Base-by-base conservation (phyloP, 1,140 invertebrate genomes). In the Helicoverpa armigera region DNA sequence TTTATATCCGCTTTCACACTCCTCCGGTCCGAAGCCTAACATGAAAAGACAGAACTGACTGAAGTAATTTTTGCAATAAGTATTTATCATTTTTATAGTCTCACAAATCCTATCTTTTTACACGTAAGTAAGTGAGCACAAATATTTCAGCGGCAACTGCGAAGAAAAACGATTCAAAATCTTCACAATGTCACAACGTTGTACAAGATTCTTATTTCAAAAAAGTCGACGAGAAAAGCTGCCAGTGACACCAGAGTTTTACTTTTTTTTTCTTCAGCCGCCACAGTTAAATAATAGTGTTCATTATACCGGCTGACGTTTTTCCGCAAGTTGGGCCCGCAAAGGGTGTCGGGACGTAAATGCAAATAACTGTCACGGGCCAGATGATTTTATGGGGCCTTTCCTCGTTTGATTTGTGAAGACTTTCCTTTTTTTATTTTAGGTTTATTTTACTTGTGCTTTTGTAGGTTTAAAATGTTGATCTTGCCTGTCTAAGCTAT, bases 261-360 rank as follows among this genome's bases (percentile, higher is more conserved):
- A 29, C 50, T 72, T 54, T 56, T 31, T 70, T 73, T 31, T 56
- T n/a, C 35, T 58, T 73, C 70, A n/a, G 18, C 23, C 3, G 65
- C 35, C 54, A 60, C 53, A 58, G 54, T 58, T 48, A 74, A 74
- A 74, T 69, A 74, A 74, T 74, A 74, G 54, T 74, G 54, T 74
- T 60, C 72, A 74, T 60, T 74, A 74, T 54, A 60, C 23, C 72
- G 72, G n/a, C 54, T 74, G 72, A 74, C 72, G 35, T 74, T 74
- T 74, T 74, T 74, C 72, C 72, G 72, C 53, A 43, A 74, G 72
- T 58, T 74, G 54, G 31, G 35, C 53, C 53, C 51, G 29, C 54
- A 74, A 74, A 74, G 72, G 72, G 72, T 74, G 72, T 56, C 53
- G n/a, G 31, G 54, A 60, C 29, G 72, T 74, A 60, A 74, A 60